These are phyloP conservation scores for Pseudococcus viburni DNA, from an alignment of 2,888 invertebrate species.

Conservation along the genomic window DNA sequence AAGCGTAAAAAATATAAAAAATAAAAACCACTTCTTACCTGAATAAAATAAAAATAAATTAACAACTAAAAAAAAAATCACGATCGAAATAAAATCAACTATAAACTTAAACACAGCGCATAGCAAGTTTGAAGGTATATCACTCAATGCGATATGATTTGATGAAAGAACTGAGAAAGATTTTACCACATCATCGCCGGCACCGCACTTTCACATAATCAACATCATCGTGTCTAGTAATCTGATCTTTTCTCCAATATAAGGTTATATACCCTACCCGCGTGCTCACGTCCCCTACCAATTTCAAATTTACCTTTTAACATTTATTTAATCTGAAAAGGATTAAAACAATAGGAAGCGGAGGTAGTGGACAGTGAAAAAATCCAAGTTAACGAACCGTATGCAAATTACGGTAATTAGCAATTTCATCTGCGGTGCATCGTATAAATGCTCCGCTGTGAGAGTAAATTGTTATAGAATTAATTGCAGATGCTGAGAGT, in stretches of 20 bases:
- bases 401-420: conserved; percentile 54
- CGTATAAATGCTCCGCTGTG: background rate
- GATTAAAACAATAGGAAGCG: conserved; percentile 56
- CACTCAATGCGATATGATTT: conserved; percentile 42
- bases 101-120: conserved; percentile 30
- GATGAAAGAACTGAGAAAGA: conserved; percentile 50
- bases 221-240: conserved; percentile 65
- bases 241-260: conserved; percentile 61
- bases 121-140: conserved; percentile 46
- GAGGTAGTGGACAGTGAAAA: conserved; percentile 47
- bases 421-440: conserved; percentile 41
- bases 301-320: conserved; percentile 37
- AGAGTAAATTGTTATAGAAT: conserved; percentile 6
- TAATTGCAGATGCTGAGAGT: conserved; percentile 9
- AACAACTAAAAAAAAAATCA: conserved; percentile 5
- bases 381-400: conserved; percentile 44
- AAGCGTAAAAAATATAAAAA: background rate
- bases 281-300: conserved; percentile 41
- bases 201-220: conserved; percentile 66
- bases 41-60: conserved; percentile 37
- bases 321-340: conserved; percentile 58
- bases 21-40: conserved; percentile 45
- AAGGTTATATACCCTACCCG: conserved; percentile 58
- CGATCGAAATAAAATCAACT: background rate
- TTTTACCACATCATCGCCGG: conserved; percentile 65